Percentiles rank a stretch among this genome's conserved stretches.
These are phyloP conservation scores for Leptinotarsa defecta DNA, from an alignment of 1,140 invertebrate species.

Conservation along the genomic window DNA sequence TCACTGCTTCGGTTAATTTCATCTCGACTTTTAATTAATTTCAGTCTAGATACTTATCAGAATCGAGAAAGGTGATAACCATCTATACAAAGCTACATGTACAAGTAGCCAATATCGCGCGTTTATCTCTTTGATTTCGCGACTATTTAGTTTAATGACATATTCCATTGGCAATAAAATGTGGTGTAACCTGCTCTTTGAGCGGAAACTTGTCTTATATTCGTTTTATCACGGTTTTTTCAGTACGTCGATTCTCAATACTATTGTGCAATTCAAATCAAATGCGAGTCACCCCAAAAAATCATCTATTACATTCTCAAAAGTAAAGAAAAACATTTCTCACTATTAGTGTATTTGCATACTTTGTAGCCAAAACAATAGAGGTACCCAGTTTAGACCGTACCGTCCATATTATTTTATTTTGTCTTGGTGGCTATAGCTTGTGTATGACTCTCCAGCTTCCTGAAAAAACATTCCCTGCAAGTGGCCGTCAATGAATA, in stretches of 20 bases:
- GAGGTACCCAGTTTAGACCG: too few relatives aligned
- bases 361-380: too few relatives aligned
- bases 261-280: not conserved
- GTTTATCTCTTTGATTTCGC: not conserved
- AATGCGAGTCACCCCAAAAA: not conserved
- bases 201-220: not conserved
- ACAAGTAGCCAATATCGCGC: constrained; percentile 10
- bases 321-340: too few relatives aligned
- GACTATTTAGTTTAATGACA: constrained; percentile 25
- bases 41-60: constrained; percentile 22
- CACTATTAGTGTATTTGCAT: too few relatives aligned
- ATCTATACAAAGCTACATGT: constrained; percentile 20
- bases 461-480: too few relatives aligned
- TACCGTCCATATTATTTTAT: too few relatives aligned
- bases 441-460: too few relatives aligned
- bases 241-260: not conserved
- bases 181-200: constrained; percentile 21
- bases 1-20: constrained; percentile 22
- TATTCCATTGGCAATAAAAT: constrained; percentile 17
- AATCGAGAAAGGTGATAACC: constrained; percentile 12
- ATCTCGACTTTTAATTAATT: constrained; percentile 26
- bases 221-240: not conserved
- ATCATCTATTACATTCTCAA: too few relatives aligned
- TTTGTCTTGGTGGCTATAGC: too few relatives aligned
- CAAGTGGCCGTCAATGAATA: too few relatives aligned